Evolutionary conservation across 2,888 invertebrate genomes (phyloP).

Genomic region (Rhaphigaster nebulosa): DNA sequence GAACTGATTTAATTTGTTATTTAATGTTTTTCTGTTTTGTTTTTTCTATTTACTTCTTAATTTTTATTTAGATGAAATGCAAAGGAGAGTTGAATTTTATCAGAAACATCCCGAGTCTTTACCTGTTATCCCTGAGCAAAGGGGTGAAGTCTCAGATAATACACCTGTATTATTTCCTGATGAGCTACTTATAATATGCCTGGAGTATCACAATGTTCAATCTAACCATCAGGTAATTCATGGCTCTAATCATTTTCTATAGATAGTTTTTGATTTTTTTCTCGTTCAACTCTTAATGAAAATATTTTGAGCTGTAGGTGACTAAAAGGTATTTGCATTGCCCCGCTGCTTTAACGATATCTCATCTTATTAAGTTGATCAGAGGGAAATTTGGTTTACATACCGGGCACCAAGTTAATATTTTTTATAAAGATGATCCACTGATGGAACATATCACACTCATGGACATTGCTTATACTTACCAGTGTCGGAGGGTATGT

Average conservation of each 20-base stretch:
- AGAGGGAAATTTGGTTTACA: slow-evolving; percentile 87
- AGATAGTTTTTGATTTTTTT: neutral
- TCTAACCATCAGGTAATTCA: slow-evolving; percentile 61
- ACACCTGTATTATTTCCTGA: slow-evolving; percentile 77
- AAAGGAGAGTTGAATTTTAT: slow-evolving; percentile 87
- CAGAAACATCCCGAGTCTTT: slow-evolving; percentile 75
- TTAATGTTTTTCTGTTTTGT: neutral
- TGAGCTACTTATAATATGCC: slow-evolving; percentile 76
- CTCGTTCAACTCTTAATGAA: neutral
- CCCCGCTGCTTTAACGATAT: slow-evolving; percentile 90
- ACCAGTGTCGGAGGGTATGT: slow-evolving; percentile 90
- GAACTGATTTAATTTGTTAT: slow-evolving; percentile 21
- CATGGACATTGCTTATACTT: slow-evolving; percentile 96
- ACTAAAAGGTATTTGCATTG: slow-evolving; percentile 81
- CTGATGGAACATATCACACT: slow-evolving; percentile 90
- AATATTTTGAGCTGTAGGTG: slow-evolving; percentile 34
- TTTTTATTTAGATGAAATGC: slow-evolving; percentile 77
- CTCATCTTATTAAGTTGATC: slow-evolving; percentile 89
- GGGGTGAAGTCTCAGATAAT: slow-evolving; percentile 72
- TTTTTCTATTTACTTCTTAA: neutral
- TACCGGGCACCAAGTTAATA: slow-evolving; percentile 74
- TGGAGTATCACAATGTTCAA: slow-evolving; percentile 68
- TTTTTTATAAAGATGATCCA: slow-evolving; percentile 88
- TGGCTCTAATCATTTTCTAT: neutral
- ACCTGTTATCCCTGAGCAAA: slow-evolving; percentile 69